Conservation (phyloP, 2,888 invertebrate species). For the Andricus quercusramuli region DNA sequence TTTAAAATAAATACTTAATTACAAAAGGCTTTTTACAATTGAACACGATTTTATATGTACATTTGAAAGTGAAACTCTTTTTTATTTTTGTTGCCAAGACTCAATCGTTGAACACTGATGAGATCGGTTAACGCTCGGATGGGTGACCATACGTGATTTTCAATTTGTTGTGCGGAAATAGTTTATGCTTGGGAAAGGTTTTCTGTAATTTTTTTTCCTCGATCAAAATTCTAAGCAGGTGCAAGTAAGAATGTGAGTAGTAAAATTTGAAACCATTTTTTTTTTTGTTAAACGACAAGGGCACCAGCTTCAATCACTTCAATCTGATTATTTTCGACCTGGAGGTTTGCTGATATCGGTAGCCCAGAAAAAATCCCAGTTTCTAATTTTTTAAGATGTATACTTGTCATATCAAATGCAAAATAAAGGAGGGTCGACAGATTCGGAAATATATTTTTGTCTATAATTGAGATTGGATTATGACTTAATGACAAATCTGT, state of each 20-base stretch:
- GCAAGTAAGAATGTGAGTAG: neutral
- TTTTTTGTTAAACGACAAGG: constrained; percentile 56
- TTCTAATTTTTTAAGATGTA: constrained; percentile 73
- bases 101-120: no score
- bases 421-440: constrained; percentile 74
- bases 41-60: no score
- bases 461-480: constrained; percentile 75
- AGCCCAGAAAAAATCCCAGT: constrained; percentile 63
- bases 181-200: no score
- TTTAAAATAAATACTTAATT: no score
- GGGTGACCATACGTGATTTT: no score
- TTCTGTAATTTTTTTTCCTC: no score
- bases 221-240: no score
- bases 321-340: constrained; percentile 55
- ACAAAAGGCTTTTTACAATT: no score
- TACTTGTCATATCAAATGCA: constrained; percentile 74
- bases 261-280: neutral
- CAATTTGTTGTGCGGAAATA: no score
- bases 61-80: no score
- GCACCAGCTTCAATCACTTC: constrained; percentile 57
- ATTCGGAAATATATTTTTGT: constrained; percentile 77
- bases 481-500: constrained; percentile 75
- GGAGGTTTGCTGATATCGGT: constrained; percentile 48
- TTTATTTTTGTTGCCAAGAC: no score
- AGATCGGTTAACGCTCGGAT: no score